phyloP scores from a whole-genome alignment of 2,113 vertebrate genomes.

The Pimephales promelas region DNA sequence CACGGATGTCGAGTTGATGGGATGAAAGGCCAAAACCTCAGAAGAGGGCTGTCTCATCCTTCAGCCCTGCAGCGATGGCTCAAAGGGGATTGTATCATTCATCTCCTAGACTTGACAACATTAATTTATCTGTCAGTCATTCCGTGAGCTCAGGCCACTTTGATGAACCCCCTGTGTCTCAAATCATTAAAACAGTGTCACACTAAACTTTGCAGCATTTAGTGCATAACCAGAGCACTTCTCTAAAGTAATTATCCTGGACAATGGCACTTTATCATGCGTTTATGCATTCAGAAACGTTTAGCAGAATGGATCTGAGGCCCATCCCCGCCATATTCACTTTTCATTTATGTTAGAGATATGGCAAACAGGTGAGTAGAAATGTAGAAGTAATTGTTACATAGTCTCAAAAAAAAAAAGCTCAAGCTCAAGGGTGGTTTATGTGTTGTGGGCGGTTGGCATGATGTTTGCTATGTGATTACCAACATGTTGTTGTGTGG shows the following conservation, averaged over 20 bases:
- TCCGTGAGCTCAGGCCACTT: constrained; percentile 60
- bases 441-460: background rate
- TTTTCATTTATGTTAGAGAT: constrained; percentile 46
- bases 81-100: constrained; percentile 69
- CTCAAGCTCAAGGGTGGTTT: too few species aligned
- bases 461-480: background rate
- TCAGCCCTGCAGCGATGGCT: constrained; percentile 72
- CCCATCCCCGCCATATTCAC: background rate
- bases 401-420: background rate
- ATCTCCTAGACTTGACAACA: constrained; percentile 76
- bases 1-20: constrained; percentile 24
- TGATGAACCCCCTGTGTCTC: constrained; percentile 66
- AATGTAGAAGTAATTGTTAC: background rate
- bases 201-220: constrained; percentile 70
- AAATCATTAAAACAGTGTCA: constrained; percentile 78
- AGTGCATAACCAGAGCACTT: constrained; percentile 75
- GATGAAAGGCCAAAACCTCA: constrained; percentile 37
- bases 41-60: constrained; percentile 64
- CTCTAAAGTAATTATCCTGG: constrained; percentile 75
- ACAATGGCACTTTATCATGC: constrained; percentile 56
- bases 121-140: constrained; percentile 83
- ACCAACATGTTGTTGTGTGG: too few species aligned
- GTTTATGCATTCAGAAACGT: constrained; percentile 61
- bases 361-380: background rate
- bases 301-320: constrained; percentile 31